Conservation (phyloP, 2,888 invertebrate genomes). For the Bembecia ichneumoniformis region DNA sequence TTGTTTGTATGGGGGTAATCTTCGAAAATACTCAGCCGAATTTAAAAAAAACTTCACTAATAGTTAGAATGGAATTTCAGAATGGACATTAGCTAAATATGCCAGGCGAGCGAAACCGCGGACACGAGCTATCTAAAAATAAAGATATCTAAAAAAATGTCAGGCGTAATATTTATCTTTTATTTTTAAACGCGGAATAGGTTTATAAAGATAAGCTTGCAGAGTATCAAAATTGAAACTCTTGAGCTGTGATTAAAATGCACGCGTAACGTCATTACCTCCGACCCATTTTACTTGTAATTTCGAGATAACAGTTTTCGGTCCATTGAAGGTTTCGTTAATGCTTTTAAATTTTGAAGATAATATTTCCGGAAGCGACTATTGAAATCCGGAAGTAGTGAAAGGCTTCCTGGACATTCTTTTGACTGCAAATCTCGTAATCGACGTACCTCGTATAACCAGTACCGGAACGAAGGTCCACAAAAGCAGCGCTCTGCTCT, state of each 20-base stretch:
- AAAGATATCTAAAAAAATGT: too few species aligned
- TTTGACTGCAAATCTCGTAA: conserved; percentile 25
- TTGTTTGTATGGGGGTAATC: too few species aligned
- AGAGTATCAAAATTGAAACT: conserved; percentile 33
- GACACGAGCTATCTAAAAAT: too few species aligned
- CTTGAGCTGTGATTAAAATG: conserved; percentile 52
- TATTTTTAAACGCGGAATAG: too few species aligned
- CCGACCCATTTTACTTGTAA: conserved; percentile 30
- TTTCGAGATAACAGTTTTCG: conserved; percentile 33
- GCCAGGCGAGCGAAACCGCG: too few species aligned
- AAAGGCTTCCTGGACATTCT: conserved; percentile 1
- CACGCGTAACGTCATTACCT: conserved; percentile 51
- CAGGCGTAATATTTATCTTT: too few species aligned
- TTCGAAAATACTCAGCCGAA: too few species aligned
- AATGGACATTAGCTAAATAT: too few species aligned
- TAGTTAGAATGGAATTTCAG: too few species aligned
- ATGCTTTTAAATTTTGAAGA: conserved; percentile 34
- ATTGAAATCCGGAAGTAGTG: too few species aligned
- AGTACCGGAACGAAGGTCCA: conserved; percentile 33
- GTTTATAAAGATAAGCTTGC: conserved; percentile 21
- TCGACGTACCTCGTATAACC: conserved; percentile 16
- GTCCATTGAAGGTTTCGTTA: conserved; percentile 31
- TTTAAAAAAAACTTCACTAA: too few species aligned
- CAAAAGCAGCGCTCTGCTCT: conserved; percentile 29
- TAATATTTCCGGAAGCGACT: conserved; percentile 26